Base-by-base conservation (phyloP, 2,888 invertebrate genomes). In the Meteorus cinctellus region DNA sequence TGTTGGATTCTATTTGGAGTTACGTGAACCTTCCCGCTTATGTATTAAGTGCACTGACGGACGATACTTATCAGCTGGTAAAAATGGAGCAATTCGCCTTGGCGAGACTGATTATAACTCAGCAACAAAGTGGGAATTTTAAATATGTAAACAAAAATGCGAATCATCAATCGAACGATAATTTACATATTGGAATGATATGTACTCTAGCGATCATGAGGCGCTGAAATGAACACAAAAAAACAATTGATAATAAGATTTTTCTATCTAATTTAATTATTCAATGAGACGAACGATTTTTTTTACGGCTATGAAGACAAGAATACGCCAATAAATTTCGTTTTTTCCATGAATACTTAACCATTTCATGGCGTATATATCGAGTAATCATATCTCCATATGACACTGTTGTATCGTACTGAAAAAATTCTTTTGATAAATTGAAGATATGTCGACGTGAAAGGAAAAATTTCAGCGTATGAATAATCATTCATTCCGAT, bases 111-210 rank as follows among this genome's bases (percentile, higher is more conserved):
- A 95, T 86, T 93, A 94, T 84, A 93, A 94, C 84, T 91, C 92
- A 81, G 96, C 97, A 89, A 97, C 97, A 85, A 96, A 96, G 88
- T 97, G 97, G 97, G 97, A 97, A 91, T 97, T 97, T 90, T 97
- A 96, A 88, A 66, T 78, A 14, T 34, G 16, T 12, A 63, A 16
- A 19, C 63, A 51, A 19, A 34, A 41, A 12, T 41, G 12, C 41
- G 8, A 31, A 29, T 71, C 69, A 55, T 69, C 41, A 69, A 78
- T 74, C 72, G 75, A 75, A 78, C 73, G 65, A 66, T 65, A 62
- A 66, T 66, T 75, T 71, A 68, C 31, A 65, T 65, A 29, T 69
- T 68, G 68, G 34, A 71, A 69, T 66, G 36, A 55, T 73, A 67
- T 68, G 72, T 74, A 19, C 73, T 67, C 65, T 63, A 48, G 2